Evolutionary conservation across 1,140 invertebrate species (phyloP), one percentile per base, ranked within the genome.

Genomic region (Bombus difficillimus): DNA sequence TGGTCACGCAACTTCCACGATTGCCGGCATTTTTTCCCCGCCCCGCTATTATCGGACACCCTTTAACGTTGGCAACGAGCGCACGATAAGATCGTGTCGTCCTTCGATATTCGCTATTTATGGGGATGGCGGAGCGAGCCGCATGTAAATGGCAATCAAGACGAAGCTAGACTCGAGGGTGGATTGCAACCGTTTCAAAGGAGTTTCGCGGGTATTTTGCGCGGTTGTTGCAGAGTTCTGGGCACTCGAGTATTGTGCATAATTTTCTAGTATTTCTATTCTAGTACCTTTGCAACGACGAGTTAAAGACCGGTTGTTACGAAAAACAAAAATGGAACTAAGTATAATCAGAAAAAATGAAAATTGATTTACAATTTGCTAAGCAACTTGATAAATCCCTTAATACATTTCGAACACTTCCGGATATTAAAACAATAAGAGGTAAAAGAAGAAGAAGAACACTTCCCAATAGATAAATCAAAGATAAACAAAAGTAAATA

Each of bases 1-100:
- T 47, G 34, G 88, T 81, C 89, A 87, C 88, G 89, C 88, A 84
- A 90, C 73, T 78, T 62, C 43, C 57, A 90, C 69, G 85, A 91
- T 83, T 66, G 66, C 78, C 72, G 71, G 66, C 39, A 32, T 68
- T 85, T 73, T 73, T 41, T 47, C 41, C 68, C 43, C 18, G 0
- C 32, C 3, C 18, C n/a, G 37, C 53, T 41, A 68, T 78, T 78
- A 78, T 76, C 74, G 41, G 53, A 28, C 78, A 76, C 66, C 69
- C 62, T 75, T 66, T 74, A 76, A 73, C 47, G 66, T 66, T 15
- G 34, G 53, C 80, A 66, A 87, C 71, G 62, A 43, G 72, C 41
- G 59, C 37, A 32, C 57, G 75, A 88, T 88, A 89, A 88, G 47
- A 79, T 85, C 76, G 39, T 28, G 25, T 80, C 68, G 79, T 57